Evolutionary conservation across 2,888 invertebrate species (phyloP).

Genomic region (Amphipoea oculea): DNA sequence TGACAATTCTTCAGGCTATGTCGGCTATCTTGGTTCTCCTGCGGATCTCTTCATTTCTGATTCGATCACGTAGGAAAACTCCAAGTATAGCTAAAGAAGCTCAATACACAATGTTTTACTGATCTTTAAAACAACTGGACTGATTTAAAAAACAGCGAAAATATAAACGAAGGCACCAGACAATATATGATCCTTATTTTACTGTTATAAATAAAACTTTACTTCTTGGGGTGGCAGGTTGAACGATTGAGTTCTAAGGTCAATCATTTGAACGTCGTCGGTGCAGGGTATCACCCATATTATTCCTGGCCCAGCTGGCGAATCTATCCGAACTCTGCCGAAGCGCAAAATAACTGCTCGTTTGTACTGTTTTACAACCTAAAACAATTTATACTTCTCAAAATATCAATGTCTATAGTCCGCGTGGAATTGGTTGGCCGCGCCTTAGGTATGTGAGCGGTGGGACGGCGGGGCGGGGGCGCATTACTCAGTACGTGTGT

Average conservation of each 20-base stretch:
- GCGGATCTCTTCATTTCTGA: not conserved
- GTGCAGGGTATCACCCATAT: slow-evolving; percentile 98
- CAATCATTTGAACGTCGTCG: slow-evolving; percentile 95
- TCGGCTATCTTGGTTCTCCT: not conserved
- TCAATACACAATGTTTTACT: not conserved
- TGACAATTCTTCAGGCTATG: not conserved
- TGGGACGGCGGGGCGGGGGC: no score
- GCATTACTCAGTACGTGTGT: no score
- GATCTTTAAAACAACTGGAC: not conserved
- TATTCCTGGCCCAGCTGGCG: slow-evolving; percentile 93
- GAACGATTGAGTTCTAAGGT: slow-evolving; percentile 97
- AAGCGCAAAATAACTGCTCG: slow-evolving; percentile 90
- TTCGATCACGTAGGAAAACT: not conserved
- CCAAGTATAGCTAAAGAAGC: not conserved
- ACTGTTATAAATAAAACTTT: slow-evolving; percentile 18
- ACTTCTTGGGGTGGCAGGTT: slow-evolving; percentile 98
- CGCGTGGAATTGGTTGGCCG: no score
- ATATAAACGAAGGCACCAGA: not conserved
- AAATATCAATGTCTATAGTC: not conserved
- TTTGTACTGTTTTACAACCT: slow-evolving; percentile 89
- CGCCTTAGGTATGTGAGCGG: no score
- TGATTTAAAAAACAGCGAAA: not conserved
- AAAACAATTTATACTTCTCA: slow-evolving; percentile 10
- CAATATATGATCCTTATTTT: not conserved
- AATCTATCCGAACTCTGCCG: slow-evolving; percentile 85